Conservation (phyloP, 2,888 invertebrate species). For the Standfussiana lucernea region DNA sequence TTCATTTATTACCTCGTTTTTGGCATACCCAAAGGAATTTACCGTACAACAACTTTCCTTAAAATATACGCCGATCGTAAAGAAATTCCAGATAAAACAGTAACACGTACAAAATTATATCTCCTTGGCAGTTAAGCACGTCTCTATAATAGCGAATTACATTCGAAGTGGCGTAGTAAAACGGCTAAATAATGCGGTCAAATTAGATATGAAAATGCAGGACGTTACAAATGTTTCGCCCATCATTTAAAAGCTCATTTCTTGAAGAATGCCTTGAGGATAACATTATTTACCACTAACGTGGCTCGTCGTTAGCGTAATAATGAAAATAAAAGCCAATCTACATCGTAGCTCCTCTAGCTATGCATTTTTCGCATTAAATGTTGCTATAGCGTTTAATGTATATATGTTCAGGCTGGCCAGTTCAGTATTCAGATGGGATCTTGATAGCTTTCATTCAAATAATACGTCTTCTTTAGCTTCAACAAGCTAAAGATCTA, state of each 20-base stretch:
- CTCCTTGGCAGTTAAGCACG: constrained; percentile 54
- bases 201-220: constrained; percentile 63
- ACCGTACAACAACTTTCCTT: constrained; percentile 25
- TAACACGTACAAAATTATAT: constrained; percentile 59
- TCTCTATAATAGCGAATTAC: constrained; percentile 50
- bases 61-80: constrained; percentile 47
- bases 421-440: constrained; percentile 62
- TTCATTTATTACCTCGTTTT: neutral
- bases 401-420: constrained; percentile 56
- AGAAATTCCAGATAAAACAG: constrained; percentile 48
- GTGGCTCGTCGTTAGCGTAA: constrained; percentile 68
- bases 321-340: constrained; percentile 67
- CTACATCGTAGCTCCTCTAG: constrained; percentile 63
- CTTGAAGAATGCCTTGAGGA: constrained; percentile 67
- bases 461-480: constrained; percentile 61
- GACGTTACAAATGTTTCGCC: constrained; percentile 59
- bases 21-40: constrained; percentile 23
- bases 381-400: constrained; percentile 58
- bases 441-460: constrained; percentile 73
- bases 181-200: constrained; percentile 63
- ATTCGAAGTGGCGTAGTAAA: constrained; percentile 55
- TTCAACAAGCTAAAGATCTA: constrained; percentile 1
- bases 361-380: constrained; percentile 71
- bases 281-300: constrained; percentile 77
- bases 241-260: constrained; percentile 71